Base-by-base conservation (phyloP, 2,888 invertebrate species). In the Ctenicera cuprea region DNA sequence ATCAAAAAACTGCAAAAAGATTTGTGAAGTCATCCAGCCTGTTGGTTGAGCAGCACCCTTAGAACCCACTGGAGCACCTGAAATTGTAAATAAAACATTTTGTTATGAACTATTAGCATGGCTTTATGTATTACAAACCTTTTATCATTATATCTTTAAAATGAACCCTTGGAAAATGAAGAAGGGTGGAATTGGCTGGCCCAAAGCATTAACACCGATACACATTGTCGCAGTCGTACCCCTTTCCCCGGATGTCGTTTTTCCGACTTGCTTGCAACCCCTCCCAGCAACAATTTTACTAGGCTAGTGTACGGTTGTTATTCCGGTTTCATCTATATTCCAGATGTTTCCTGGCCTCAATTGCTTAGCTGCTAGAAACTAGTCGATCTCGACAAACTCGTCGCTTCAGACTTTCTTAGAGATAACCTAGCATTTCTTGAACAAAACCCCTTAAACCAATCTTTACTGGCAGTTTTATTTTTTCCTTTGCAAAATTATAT, bases 11-110 rank as follows among this genome's bases (percentile, higher is more conserved):
- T 48, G 48, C 48, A 48, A 48, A 48, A 48, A 48, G 18, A 48
- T 48, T 48, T 48, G 48, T 1, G 48, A 48, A 48, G 18, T 48
- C 48, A 48, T 48, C 48, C 48, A 48, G 18, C 48, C 48, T 48
- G 48, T 20, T 20, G 18, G 48, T 48, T 18, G 18, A 20, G 48
- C 48, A 48, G 18, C 48, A 48, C n/a, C 43, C 43, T 45, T 45
- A 45, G 43, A 45, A 45, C 43, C 43, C 43, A 45, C 43, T 45
- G 43, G 43, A 16, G 43, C 43, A 45, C 43, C 43, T 45, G 43
- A 45, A 45, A 45, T 45, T 45, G 43, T 45, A 45, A 45, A 45
- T 11, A 45, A 45, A 45, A 45, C 16, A 45, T 45, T 16, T 45
- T 45, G 43, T 45, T 45, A 16, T n/a, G n/a, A n/a, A n/a, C n/a